phyloP scores from a whole-genome alignment of 2,113 vertebrate species.

The Ailuropoda melanoleuca region DNA sequence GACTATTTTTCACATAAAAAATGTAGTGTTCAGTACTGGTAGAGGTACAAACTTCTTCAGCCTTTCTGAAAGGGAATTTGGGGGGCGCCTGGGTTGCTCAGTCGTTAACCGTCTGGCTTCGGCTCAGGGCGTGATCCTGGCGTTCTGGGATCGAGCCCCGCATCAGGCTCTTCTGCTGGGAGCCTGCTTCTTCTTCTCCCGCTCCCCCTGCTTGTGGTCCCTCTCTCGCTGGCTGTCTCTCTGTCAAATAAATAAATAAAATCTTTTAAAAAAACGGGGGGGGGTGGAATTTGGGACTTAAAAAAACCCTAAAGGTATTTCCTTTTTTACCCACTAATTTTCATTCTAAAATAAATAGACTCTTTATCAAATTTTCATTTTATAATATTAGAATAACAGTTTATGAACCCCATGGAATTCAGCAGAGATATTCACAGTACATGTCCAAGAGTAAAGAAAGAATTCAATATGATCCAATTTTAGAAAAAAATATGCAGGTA shows the following conservation, averaged over 20 bases:
- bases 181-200: too few species aligned
- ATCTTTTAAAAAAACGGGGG: too few species aligned
- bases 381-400: background rate
- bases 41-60: background rate
- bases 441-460: constrained; percentile 7
- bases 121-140: too few species aligned
- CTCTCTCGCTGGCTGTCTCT: too few species aligned
- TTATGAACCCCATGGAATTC: background rate
- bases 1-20: constrained; percentile 4
- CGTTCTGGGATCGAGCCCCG: too few species aligned
- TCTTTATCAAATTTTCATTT: constrained; percentile 31
- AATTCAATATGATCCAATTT: background rate
- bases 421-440: background rate
- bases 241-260: too few species aligned
- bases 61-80: background rate
- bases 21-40: background rate
- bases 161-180: too few species aligned
- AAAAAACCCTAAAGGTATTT: background rate
- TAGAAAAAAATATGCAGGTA: background rate
- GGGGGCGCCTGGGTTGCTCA: too few species aligned
- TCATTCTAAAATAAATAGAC: background rate
- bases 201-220: too few species aligned
- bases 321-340: constrained; percentile 27
- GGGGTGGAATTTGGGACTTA: background rate
- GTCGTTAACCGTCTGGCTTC: too few species aligned